Evolutionary conservation across 2,797 vertebrate genomes (phyloP), one percentile per base, ranked within the genome.

Genomic region (Cichlasoma orientale): DNA sequence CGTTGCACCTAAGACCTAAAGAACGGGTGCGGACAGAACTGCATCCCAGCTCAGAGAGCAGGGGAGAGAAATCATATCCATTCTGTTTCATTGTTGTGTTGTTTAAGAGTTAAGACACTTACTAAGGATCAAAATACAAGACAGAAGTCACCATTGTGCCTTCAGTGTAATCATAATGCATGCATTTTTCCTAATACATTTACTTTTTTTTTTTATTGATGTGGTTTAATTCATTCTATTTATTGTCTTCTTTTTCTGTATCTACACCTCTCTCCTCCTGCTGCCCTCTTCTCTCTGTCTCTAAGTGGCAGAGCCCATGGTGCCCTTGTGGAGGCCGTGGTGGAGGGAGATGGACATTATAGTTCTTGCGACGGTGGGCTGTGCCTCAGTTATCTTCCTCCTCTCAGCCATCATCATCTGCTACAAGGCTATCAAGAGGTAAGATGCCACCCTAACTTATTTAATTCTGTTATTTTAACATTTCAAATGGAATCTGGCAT

Each of bases 371-470:
- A 97, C 97, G 1, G 96, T 97, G 80, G 96, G 96, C 85, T 97
- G 97, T 8, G 89, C 96, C 88, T 97, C 96, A 52, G 90, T 96
- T 54, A 94, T 97, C 88, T 96, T 99, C 87, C 97, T 99, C 85
- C 95, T 98, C 44, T 92, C 98, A 91, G 96, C 97, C 86, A 95
- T 97, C 93, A 97, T 99, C 94, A 97, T 99, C 95, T 99, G 97
- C 95, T 99, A 98, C 96, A 99, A 99, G 95, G 97, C 98, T 94
- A 98, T 99, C 93, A 99, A 99, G 94, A 98, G 98, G 98, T 99
- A 93, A 55, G 91, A 76, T 56, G 41, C 73, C 74, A 63, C 9
- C 59, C 66, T 61, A 58, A 5, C 76, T 11, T 36, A 54, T 66
- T 79, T 25, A 69, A 12, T 56, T 61, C 21, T 56, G 3, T 47